Evolutionary conservation across 2,113 vertebrate species (phyloP).

Genomic region (Phocoena sinus): DNA sequence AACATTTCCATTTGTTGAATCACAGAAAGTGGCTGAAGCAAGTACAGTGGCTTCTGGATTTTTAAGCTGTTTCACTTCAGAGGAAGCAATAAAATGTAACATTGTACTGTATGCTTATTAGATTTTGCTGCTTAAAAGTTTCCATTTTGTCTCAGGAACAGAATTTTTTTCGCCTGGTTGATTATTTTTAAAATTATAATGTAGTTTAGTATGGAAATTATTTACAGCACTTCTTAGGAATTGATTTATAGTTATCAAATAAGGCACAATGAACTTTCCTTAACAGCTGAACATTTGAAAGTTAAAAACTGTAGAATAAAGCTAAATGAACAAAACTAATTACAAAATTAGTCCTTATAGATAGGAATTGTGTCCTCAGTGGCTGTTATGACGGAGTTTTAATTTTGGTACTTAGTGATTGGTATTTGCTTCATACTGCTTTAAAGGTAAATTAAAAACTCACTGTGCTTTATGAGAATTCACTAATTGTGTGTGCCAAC

Average conservation of each 20-base stretch:
- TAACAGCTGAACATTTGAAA: neutral
- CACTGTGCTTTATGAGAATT: neutral
- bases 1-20: neutral
- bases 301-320: neutral
- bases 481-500: neutral
- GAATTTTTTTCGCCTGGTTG: neutral
- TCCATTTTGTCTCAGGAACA: neutral
- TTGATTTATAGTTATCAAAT: neutral
- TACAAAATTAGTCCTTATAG: neutral
- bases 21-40: neutral
- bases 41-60: neutral
- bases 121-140: neutral
- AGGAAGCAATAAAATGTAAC: neutral
- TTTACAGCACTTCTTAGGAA: neutral
- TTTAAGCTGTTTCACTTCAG: neutral
- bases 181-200: neutral
- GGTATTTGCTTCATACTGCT: neutral
- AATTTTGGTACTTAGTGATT: neutral
- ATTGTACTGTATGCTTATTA: neutral
- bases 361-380: neutral
- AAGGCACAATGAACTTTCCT: neutral
- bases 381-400: neutral
- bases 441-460: neutral
- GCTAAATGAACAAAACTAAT: neutral
- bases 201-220: neutral